Evolutionary conservation across 2,888 invertebrate genomes (phyloP), one percentile per base, ranked within the genome.

Genomic region (Colletes collaris): DNA sequence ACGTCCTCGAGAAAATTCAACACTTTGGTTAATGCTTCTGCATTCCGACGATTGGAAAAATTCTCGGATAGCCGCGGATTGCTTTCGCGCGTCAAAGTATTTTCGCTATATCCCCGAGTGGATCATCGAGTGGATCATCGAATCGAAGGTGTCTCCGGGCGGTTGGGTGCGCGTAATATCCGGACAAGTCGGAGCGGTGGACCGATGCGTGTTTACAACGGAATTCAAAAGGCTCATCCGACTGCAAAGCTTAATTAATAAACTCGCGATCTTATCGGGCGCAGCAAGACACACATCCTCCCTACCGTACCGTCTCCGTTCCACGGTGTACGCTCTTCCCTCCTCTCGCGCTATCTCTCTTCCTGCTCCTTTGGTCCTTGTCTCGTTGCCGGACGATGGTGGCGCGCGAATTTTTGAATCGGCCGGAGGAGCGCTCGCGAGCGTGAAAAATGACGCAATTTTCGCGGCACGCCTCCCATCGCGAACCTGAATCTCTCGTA

Each of bases 401-500:
- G 77, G 76, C 69, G 66, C 83, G 82, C 68, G 73, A 86, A 83
- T 85, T 84, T 87, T 82, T 83, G 73, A 84, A 86, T 77, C 81
- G 65, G 55, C 59, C 79, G 59, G 76, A 73, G 74, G 69, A 66
- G 75, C 74, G 50, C 65, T 72, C 71, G 79, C 81, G 71, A 73
- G 79, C 80, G 86, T 90, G 90, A 90, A 90, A 89, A 90, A 90
- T 90, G 83, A 89, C 84, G 87, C 84, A 89, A 87, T 85, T 89
- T 88, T 90, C 86, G 85, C 83, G 83, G 85, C 82, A 82, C 81
- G 76, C 81, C 82, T 83, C 84, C 85, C 88, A 90, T 89, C 84
- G 87, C 83, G 85, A 84, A 70, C 76, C 82, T 81, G 84, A 83
- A 87, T 89, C 90, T 85, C 79, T 79, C 71, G 84, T 79, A 86